Evolutionary conservation across 2,113 vertebrate genomes (phyloP).

Genomic region (Progne subis): DNA sequence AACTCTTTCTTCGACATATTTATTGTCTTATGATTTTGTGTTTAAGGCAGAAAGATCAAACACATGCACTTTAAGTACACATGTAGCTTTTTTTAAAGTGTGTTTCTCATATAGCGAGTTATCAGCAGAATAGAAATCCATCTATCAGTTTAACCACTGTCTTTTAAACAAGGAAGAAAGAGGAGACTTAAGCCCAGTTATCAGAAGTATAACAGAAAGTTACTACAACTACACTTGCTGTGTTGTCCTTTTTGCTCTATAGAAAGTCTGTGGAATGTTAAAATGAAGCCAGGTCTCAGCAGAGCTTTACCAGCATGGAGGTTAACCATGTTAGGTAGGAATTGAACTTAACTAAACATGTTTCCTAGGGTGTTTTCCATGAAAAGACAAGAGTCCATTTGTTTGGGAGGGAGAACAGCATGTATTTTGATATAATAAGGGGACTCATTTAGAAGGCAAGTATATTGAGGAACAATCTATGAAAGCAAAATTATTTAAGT

Average conservation of each 20-base stretch:
- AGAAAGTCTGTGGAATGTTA: neutral
- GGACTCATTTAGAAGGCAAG: neutral
- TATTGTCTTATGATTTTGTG: neutral
- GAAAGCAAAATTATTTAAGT: neutral
- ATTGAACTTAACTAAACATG: neutral
- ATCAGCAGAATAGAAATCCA: neutral
- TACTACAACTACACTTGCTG: neutral
- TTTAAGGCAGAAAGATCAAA: neutral
- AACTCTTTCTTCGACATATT: neutral
- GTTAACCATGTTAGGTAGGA: neutral
- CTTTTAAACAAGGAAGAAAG: neutral
- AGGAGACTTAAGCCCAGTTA: neutral
- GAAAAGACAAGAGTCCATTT: neutral
- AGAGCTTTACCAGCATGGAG: neutral
- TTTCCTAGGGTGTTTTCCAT: neutral
- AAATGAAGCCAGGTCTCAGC: neutral
- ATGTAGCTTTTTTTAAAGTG: neutral
- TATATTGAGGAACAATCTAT: neutral
- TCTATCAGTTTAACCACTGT: neutral
- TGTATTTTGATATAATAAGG: neutral
- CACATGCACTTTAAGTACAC: neutral
- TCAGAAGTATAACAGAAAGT: neutral
- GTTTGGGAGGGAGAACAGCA: neutral
- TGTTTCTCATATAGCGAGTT: neutral
- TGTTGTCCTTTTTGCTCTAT: neutral